These are phyloP conservation scores for Cnemophilus loriae DNA, from an alignment of 2,113 vertebrate genomes.

Conservation along the genomic window DNA sequence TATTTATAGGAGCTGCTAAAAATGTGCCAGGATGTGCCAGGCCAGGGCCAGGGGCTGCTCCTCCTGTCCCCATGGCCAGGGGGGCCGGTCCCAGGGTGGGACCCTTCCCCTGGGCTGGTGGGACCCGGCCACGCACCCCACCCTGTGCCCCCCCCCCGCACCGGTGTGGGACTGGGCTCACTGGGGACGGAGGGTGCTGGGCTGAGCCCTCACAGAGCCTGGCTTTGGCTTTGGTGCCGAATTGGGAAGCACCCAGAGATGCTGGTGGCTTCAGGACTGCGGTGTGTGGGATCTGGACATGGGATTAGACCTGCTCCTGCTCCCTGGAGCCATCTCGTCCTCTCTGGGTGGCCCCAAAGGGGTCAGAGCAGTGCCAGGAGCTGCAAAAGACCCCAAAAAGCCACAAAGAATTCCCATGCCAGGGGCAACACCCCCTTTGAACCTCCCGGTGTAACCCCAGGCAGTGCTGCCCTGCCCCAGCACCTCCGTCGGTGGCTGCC, in stretches of 20 bases:
- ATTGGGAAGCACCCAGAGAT: neutral
- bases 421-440: neutral
- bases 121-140: accelerated
- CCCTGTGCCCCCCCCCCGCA: accelerated
- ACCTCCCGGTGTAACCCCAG: accelerated
- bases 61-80: neutral
- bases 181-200: neutral
- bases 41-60: constrained; percentile 13
- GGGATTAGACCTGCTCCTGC: neutral
- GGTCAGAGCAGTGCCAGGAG: neutral
- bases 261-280: neutral
- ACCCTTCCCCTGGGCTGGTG: neutral
- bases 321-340: neutral
- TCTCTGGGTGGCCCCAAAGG: neutral
- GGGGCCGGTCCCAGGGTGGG: neutral
- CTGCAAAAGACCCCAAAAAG: neutral
- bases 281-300: accelerated
- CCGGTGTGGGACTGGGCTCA: neutral
- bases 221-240: accelerated
- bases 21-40: constrained; percentile 56
- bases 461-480: neutral
- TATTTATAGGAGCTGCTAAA: constrained; percentile 76
- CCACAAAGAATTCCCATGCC: neutral
- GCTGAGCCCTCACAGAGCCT: neutral
- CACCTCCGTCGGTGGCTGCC: neutral